Base-by-base conservation (phyloP, 2,797 vertebrate species). In the Hyperoplus immaculatus region DNA sequence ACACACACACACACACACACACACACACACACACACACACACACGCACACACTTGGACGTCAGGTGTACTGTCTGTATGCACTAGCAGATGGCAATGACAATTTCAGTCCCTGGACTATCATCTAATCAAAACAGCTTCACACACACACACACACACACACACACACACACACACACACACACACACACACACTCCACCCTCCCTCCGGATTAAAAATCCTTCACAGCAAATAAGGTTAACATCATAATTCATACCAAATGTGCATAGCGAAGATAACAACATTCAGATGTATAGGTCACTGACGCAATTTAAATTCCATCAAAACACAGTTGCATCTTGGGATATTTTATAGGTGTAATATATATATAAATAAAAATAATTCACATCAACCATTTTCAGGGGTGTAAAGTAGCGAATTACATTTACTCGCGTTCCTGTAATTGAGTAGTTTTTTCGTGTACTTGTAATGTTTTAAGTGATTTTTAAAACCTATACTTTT, bases 51-150 rank as follows among this genome's bases (percentile, higher is more conserved):
- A 65, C 51, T 45, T 55, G 51, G 59, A 66, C 55, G 7, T 50
- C 84, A 56, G 51, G 70, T 75, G 77, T 78, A 47, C 39, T 45
- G 54, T 65, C 54, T 78, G 80, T 83, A 80, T 83, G 85, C 72
- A 74, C 79, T 80, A 87, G 90, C 90, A 93, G 88, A 92, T 91
- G 91, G 84, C 87, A 83, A 90, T 87, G 89, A 90, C 86, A 86
- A 71, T 85, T 81, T 83, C 59, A 66, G 80, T 90, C 91, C 86
- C 87, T 39, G 36, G 87, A 89, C 84, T 69, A 83, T 83, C 73
- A 77, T 88, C 75, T 83, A 87, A 93, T 92, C 88, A 85, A 84
- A 87, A 81, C 78, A 78, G 45, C 79, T 47, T 12, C 36, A 21
- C 63, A 64, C 38, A 50, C 39, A 50, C 42, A 55, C 43, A 75